phyloP scores from a whole-genome alignment of 2,797 vertebrate genomes.

The Silurus lanzhouensis region DNA sequence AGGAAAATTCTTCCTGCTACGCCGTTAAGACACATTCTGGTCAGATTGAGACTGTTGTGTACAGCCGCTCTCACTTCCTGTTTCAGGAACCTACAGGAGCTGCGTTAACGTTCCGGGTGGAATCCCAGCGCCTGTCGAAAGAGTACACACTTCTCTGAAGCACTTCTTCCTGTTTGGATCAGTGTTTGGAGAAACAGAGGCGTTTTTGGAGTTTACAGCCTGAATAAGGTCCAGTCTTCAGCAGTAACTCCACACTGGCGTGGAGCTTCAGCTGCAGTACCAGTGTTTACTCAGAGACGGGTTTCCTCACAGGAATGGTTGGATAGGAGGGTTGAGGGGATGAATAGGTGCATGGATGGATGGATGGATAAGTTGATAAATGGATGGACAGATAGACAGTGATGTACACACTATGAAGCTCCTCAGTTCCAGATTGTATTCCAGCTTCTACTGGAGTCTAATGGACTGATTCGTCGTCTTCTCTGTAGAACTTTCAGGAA shows the following conservation, averaged over 20 bases:
- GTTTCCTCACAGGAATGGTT: too few relatives aligned
- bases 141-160: background rate
- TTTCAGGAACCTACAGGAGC: too few relatives aligned
- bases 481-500: background rate
- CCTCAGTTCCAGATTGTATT: background rate
- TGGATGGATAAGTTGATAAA: background rate
- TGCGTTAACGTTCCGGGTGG: background rate
- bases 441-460: background rate
- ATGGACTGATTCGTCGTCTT: background rate
- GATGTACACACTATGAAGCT: background rate
- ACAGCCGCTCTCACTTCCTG: too few relatives aligned
- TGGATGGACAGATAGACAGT: background rate
- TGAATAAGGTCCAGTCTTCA: background rate
- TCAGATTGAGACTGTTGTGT: too few relatives aligned
- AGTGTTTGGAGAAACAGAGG: constrained; percentile 2
- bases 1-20: too few relatives aligned
- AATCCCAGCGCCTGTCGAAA: background rate
- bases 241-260: background rate
- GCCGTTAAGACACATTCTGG: too few relatives aligned
- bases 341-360: background rate
- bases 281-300: too few relatives aligned
- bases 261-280: too few relatives aligned
- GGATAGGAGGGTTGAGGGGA: background rate
- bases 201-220: background rate
- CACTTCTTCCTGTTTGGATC: background rate